Conservation (phyloP, 2,888 invertebrate genomes). For the Drosophila tanythrix region DNA sequence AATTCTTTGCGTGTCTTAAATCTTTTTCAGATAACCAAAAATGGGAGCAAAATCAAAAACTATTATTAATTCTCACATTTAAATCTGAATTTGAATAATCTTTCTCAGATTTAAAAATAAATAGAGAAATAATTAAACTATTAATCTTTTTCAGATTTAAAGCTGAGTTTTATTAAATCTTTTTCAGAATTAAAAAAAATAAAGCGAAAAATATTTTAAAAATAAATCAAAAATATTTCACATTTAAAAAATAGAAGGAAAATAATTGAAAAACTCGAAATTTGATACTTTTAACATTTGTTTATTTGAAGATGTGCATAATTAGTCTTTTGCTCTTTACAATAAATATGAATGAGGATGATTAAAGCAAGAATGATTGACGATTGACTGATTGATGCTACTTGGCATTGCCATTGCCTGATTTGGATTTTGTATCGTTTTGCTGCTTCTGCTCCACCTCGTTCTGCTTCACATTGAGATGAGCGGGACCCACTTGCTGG, state of each 20-base stretch:
- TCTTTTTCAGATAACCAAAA: background rate
- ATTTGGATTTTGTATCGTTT: conserved; percentile 8
- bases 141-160: background rate
- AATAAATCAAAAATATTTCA: background rate
- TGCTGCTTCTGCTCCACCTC: conserved; percentile 11
- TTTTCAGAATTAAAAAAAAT: background rate
- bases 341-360: conserved; percentile 9
- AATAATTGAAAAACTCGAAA: background rate
- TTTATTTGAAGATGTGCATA: conserved; percentile 8
- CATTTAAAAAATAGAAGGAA: background rate
- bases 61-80: background rate
- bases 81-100: too few relatives aligned
- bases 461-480: conserved; percentile 78
- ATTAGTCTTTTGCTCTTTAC: conserved; percentile 19
- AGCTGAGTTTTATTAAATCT: background rate
- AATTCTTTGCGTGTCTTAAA: conserved; percentile 2
- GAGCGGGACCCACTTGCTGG: conserved; percentile 87
- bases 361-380: background rate
- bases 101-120: too few relatives aligned
- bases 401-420: conserved; percentile 27
- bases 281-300: background rate
- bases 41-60: background rate
- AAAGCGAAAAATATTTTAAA: background rate
- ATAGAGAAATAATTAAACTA: background rate
- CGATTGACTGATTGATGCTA: background rate